Evolutionary conservation across 1,140 invertebrate genomes (phyloP).

Genomic region (Coelopa frigida): DNA sequence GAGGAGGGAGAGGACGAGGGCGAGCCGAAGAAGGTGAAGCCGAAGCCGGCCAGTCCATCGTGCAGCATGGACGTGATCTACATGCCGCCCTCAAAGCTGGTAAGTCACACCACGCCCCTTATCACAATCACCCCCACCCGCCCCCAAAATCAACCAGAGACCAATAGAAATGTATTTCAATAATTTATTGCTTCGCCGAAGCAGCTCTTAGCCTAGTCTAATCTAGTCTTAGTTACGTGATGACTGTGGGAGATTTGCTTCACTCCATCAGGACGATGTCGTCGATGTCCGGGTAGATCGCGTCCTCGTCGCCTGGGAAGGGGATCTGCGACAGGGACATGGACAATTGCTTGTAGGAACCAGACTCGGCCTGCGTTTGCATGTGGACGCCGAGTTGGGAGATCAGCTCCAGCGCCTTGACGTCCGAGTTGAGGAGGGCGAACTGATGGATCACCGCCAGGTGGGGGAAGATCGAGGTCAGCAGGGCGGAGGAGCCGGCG

Average conservation of each 20-base stretch:
- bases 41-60: constrained; percentile 24
- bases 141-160: too few species aligned
- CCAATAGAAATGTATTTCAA: too few species aligned
- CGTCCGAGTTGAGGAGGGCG: constrained; percentile 35
- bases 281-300: constrained; percentile 33
- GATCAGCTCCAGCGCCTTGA: constrained; percentile 35
- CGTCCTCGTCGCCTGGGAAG: background rate
- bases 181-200: too few species aligned
- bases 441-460: constrained; percentile 38
- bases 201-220: too few species aligned
- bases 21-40: constrained; percentile 26
- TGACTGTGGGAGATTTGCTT: too few species aligned
- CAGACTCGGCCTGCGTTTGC: constrained; percentile 32
- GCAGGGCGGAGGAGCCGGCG: constrained; percentile 27
- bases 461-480: constrained; percentile 35
- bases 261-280: constrained; percentile 40
- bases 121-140: too few species aligned
- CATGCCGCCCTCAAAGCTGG: constrained; percentile 31
- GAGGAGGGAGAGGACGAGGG: constrained; percentile 16
- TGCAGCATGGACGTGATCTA: constrained; percentile 35
- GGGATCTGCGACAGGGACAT: constrained; percentile 21
- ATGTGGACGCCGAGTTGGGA: constrained; percentile 39
- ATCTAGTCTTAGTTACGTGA: too few species aligned
- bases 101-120: constrained; percentile 22
- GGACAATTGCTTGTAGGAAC: constrained; percentile 26